phyloP scores from a whole-genome alignment of 2,797 vertebrate species.

The Pelobates cultripes region DNA sequence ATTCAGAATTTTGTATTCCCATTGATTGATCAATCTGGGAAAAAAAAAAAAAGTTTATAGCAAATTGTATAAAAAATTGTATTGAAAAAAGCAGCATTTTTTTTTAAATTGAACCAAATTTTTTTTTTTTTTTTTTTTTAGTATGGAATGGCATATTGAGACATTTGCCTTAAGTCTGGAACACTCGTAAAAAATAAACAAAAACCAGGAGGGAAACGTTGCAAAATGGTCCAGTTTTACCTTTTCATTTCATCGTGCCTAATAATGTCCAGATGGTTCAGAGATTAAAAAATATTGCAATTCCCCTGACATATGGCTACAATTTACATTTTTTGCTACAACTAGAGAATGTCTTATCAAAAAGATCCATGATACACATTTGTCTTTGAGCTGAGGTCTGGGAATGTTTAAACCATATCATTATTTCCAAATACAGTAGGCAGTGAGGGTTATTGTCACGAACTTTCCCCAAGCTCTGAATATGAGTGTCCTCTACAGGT shows the following conservation, averaged over 20 bases:
- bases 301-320: slow-evolving; percentile 15
- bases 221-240: neutral
- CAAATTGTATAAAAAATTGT: no score
- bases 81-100: no score
- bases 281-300: neutral
- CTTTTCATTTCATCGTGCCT: neutral
- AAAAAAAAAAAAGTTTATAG: no score
- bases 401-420: neutral
- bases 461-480: neutral
- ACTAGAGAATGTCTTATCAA: neutral
- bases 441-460: neutral
- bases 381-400: neutral
- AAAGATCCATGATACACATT: neutral
- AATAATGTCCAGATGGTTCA: neutral
- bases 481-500: neutral
- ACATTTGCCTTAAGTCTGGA: neutral
- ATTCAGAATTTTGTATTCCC: no score
- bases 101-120: no score
- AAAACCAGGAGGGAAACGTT: neutral
- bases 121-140: no score
- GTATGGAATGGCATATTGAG: no score
- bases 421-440: neutral
- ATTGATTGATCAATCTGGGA: no score
- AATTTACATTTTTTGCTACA: slow-evolving; percentile 12
- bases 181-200: neutral